A percentile compares a stretch with the other conserved stretches of the same genome.
These are phyloP conservation scores for Loripinus fragilis DNA, from an alignment of 2,888 invertebrate genomes.

Conservation along the genomic window DNA sequence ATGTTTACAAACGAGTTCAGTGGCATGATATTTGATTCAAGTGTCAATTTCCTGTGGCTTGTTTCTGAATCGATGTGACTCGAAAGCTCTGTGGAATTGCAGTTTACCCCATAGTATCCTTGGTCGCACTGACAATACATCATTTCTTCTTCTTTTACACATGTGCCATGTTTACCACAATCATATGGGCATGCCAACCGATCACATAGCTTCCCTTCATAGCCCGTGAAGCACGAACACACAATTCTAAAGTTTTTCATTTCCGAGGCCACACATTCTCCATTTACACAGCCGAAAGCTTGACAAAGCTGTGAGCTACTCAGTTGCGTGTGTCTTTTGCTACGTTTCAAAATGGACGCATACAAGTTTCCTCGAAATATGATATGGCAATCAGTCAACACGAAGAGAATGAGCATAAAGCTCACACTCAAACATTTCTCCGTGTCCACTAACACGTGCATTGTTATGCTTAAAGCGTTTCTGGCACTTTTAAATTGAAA, in stretches of 20 bases:
- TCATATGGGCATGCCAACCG: conserved; percentile 46
- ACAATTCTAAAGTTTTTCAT: conserved; percentile 53
- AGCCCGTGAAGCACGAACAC: conserved; percentile 55
- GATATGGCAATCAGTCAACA: not conserved
- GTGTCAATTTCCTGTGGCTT: not conserved
- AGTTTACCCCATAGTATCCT: conserved; percentile 47
- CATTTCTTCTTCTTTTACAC: conserved; percentile 38
- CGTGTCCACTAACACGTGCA: not conserved
- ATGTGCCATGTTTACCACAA: conserved; percentile 55
- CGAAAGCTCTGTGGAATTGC: conserved; percentile 25
- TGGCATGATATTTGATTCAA: not conserved
- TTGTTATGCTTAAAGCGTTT: too few relatives aligned
- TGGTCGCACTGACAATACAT: conserved; percentile 49
- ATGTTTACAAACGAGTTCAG: not conserved
- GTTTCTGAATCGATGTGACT: too few relatives aligned
- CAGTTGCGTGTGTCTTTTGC: conserved; percentile 42
- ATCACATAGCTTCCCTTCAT: conserved; percentile 54
- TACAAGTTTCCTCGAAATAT: not conserved
- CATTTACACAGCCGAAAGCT: conserved; percentile 55
- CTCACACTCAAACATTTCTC: not conserved
- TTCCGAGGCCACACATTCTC: conserved; percentile 51
- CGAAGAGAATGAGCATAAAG: not conserved
- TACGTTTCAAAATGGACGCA: not conserved
- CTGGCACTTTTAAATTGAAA: too few relatives aligned
- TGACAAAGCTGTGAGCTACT: conserved; percentile 51